These are phyloP conservation scores for Zootoca vivipara DNA, from an alignment of 2,113 vertebrate genomes.

Conservation along the genomic window DNA sequence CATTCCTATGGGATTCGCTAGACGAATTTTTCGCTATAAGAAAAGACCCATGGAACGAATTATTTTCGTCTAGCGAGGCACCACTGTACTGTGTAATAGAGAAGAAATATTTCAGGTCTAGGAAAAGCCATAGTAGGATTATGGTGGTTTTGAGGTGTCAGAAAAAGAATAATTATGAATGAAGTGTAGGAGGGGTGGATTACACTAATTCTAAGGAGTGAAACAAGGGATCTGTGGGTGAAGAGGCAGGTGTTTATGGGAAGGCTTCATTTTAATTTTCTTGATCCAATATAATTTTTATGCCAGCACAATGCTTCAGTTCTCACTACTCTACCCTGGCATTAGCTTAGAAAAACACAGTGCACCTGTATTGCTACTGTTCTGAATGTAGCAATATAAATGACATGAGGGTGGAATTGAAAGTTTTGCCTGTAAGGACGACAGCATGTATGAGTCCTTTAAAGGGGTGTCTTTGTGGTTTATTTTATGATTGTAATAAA, in stretches of 20 bases:
- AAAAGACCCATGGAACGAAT: no score
- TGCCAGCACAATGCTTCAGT: neutral
- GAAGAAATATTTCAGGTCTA: neutral
- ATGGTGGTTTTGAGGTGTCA: conserved; percentile 7
- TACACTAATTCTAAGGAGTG: conserved; percentile 1
- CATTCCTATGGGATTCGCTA: no score
- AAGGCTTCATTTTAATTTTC: conserved; percentile 8
- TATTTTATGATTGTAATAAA: no score
- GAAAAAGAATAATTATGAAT: conserved; percentile 8
- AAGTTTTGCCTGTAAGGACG: neutral
- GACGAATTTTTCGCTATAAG: no score
- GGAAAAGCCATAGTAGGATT: conserved; percentile 16
- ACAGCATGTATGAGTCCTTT: neutral
- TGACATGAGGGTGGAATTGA: neutral
- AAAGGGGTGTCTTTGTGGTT: no score
- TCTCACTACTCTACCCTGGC: neutral
- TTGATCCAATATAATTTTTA: neutral
- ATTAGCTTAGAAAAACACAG: neutral
- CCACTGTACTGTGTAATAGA: neutral
- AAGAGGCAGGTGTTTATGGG: neutral
- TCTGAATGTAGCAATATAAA: neutral
- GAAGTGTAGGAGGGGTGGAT: conserved; percentile 4
- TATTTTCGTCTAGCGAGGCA: no score
- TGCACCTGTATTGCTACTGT: neutral
- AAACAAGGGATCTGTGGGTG: neutral